Base-by-base conservation (phyloP, 2,113 vertebrate genomes). In the Xenopus laevis region DNA sequence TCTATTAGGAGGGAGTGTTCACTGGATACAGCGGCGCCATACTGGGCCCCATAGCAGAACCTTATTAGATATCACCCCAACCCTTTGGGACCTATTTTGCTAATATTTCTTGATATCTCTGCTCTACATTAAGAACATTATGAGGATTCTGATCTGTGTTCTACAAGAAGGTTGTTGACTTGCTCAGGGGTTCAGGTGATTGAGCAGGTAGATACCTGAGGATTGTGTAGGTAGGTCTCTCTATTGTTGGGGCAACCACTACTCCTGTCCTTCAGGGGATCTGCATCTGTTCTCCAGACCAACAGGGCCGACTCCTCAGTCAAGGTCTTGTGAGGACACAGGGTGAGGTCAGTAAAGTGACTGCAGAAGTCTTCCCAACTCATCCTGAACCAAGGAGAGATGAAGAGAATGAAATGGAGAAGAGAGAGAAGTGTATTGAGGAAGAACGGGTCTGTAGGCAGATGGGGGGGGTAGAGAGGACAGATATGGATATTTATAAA, bases 231-330 rank as follows among this genome's bases (percentile, higher is more conserved):
- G 83, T 92, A 93, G 9, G 89, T 91, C 58, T 90, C 86, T 72
- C 82, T 85, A 77, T 93, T 85, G 81, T 93, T 93, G 77, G 92
- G 88, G 71, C 92, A 94, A 23, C 92, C 92, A 45, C 92, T 91
- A 72, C 89, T 91, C 23, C 89, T 86, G 81, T 90, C 91, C 78
- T 81, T 89, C 73, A 82, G 86, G 18, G 57, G 61, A 78, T 50
- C 69, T 65, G 1, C 18, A 40, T 65, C 70, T 15, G 8, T 71
- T 50, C 67, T 62, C 92, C 92, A 93, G 61, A 87, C 82, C 13
- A 90, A 89, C 0, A 78, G 80, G 67, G 83, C 75, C 10, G 77
- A 79, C 6, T 78, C 86, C 68, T 93, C 91, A 70, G 70, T 85
- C 92, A 91, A 92, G 58, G 85, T 86, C 7, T 82, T 81, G 47